Base-by-base conservation (phyloP, 2,888 invertebrate species). In the Chaetoderma sp. region DNA sequence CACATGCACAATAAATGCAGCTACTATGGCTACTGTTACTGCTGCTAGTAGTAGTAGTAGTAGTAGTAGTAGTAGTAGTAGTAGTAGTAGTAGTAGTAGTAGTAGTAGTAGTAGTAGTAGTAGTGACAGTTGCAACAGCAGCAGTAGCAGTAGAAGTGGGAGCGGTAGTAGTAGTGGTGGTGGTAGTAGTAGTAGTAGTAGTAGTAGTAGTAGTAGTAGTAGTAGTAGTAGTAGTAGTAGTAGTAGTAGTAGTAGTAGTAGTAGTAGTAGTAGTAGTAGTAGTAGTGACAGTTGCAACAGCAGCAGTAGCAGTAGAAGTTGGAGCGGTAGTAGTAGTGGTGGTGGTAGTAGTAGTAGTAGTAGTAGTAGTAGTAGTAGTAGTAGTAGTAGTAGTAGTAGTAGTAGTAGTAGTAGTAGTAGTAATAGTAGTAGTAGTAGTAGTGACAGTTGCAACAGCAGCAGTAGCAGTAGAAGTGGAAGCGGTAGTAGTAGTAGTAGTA, bases 221-320 rank as follows among this genome's bases (percentile, higher is more conserved):
- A 30, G 55, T 30, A 55, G 55, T 5, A 55, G 33, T 8, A 55
- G 55, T 3, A 55, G 55, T 55, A 55, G 55, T 55, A 55, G 55
- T 28, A 55, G 28, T 55, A 55, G 55, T 30, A 55, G 32, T 32
- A 30, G 55, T 55, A 30, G 55, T 55, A 55, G 55, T 8, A 55
- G 55, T 55, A 55, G 55, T 55, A 55, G n/a, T 55, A 30, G 18
- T 55, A 32, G 30, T 55, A 23, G 55, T 55, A 55, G 55, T 30
- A n/a, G n/a, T n/a, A n/a, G n/a, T n/a, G n/a, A n/a, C n/a, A n/a
- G n/a, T n/a, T n/a, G n/a, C n/a, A n/a, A 28, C 28, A 50, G 50
- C 28, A 16, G 27, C 28, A 50, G 50, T 50, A 21, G 50, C 6
- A 50, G 50, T 50, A 13, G 25, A 5, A 6, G 28, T 25, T 25